Base-by-base conservation (phyloP, 2,888 invertebrate species). In the Ophonus ardosiacus region DNA sequence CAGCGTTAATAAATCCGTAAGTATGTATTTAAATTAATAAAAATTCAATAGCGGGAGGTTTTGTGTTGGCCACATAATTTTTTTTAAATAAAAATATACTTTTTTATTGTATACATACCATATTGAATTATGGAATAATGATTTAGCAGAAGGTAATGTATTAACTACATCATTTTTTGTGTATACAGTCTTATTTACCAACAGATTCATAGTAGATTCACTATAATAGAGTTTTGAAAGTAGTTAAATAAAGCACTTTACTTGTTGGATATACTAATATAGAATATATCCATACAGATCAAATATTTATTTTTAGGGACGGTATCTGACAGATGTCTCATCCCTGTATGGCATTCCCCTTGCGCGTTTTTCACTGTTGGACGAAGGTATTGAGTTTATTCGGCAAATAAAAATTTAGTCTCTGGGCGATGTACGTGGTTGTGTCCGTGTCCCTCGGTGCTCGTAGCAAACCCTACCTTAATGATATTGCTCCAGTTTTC, bases 401-500 rank as follows among this genome's bases (percentile, higher is more conserved):
- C 76, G 10, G 83, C 61, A 83, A 83, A 83, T 83, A 83, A 83
- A 83, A 76, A 83, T 83, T 83, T 83, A 43, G 74, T 61, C 83
- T 51, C 10, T 51, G 43, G 43, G 6, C 43, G 43, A 51, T 51
- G 43, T 13, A 51, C 43, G 43, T 13, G 43, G 43, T 51, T 31
- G 5, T 5, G 71, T 82, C 24, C 76, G 74, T 38, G 74, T 83
- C 83, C 83, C 83, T 15, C 38, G 61, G 61, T 74, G 59, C 74
- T 83, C 83, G 83, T 83, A 31, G 74, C 76, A 74, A 83, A 74
- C 83, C 83, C 83, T 83, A 83, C 83, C 83, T 83, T 83, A 83
- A 83, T 83, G 83, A 83, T 83, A 83, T 83, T 83, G 83, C 59
- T 83, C 76, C 76, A 83, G 83, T 83, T 83, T 83, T 83, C 83